Base-by-base conservation (phyloP, 2,797 vertebrate species). In the Pachyuromys duprasi region DNA sequence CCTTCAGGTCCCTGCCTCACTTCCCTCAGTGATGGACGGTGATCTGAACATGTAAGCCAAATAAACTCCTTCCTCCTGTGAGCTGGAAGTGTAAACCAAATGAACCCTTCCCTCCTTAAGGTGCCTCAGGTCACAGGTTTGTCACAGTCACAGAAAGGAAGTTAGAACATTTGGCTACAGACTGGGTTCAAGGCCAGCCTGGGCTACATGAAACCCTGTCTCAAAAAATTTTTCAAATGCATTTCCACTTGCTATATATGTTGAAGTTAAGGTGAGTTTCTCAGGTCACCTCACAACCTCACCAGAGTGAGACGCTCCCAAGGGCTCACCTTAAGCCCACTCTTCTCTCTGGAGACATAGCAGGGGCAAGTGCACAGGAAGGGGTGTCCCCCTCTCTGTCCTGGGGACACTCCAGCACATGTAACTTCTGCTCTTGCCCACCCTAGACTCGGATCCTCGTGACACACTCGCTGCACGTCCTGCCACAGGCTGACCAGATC, bases 391-490 rank as follows among this genome's bases (percentile, higher is more conserved):
- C 60, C 57, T 3, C 33, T 15, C 80, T 20, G 9, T 82, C 36
- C 49, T 20, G 11, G 28, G 53, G 62, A 62, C 13, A 0, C 17
- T 12, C 28, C 81, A 67, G 15, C 0, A 11, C 5, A 2, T 3
- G 57, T 90, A n/a, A 94, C 79, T 79, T 57, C 65, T 6, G 4
- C 90, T 45, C 96, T 81, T 69, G 57, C 92, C 95, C 53, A 96
- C 69, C 95, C 91, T 98, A 99, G 99, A 99, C 99, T 15, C 99
- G 99, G 72, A 98, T 99, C 95, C 99, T 99, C 89, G 99, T 99
- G 97, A 99, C 99, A 91, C 99, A 99, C 42, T 97, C 99, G 18
- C 98, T 98, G 97, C 99, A 99, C 93, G 95, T 99, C 98, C 98
- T 99, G 98, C 99, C 99, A 7, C 99, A 99, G 97, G 99, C 99